Conservation (phyloP, 2,888 invertebrate genomes). For the Achlya flavicornis region DNA sequence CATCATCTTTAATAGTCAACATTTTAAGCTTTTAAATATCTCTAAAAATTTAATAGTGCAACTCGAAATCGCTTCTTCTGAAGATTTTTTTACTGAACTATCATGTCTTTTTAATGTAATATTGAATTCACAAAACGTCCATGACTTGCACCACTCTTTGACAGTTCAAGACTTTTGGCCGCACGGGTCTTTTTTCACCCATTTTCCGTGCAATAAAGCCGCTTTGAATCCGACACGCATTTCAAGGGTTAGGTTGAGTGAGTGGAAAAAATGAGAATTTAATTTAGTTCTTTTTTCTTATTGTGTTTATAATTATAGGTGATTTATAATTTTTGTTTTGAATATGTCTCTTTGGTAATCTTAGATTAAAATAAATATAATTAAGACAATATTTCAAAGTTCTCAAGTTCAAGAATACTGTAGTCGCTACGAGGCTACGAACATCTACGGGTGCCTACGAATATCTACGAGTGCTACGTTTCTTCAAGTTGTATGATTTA, state of each 20-base stretch:
- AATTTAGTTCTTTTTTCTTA: conserved; percentile 45
- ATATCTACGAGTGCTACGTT: not conserved
- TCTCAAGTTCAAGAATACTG: too few relatives aligned
- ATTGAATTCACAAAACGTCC: conserved; percentile 15
- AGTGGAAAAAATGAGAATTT: conserved; percentile 59
- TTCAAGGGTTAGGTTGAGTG: conserved; percentile 67
- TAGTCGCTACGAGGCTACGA: not conserved
- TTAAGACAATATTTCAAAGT: too few relatives aligned
- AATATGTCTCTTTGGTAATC: not conserved
- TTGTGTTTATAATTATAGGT: conserved; percentile 24
- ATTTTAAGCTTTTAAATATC: too few relatives aligned
- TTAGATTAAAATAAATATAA: too few relatives aligned
- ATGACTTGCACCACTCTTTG: conserved; percentile 34
- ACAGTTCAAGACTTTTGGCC: conserved; percentile 54
- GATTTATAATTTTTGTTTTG: conserved; percentile 14
- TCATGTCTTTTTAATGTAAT: too few relatives aligned
- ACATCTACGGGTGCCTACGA: not conserved
- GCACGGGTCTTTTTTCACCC: conserved; percentile 58
- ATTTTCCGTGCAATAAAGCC: conserved; percentile 75
- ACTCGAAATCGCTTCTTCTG: too few relatives aligned
- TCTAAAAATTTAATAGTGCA: too few relatives aligned
- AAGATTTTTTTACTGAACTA: too few relatives aligned
- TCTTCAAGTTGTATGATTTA: not conserved
- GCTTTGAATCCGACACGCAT: conserved; percentile 67
- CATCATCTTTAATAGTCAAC: too few relatives aligned